phyloP scores from a whole-genome alignment of 2,797 vertebrate species.

The Platalea minor region DNA sequence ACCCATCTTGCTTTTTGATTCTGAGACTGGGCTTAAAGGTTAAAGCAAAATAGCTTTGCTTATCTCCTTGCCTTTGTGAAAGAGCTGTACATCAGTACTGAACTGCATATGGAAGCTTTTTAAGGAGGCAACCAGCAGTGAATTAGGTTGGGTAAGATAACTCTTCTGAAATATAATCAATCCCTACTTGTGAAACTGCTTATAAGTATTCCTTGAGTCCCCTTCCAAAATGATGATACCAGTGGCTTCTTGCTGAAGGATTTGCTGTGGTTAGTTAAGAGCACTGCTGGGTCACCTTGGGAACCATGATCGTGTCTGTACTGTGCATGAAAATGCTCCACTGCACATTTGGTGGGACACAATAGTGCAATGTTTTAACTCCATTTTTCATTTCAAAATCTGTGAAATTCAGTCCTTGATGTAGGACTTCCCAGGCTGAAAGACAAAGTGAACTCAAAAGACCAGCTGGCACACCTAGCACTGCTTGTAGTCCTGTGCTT shows the following conservation, averaged over 20 bases:
- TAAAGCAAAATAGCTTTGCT: background rate
- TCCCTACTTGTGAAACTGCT: background rate
- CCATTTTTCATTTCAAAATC: background rate
- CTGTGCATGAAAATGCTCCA: background rate
- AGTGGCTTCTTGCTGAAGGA: background rate
- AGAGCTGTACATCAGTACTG: background rate
- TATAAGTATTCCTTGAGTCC: background rate
- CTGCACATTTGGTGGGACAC: background rate
- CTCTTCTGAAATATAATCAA: background rate
- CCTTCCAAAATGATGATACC: background rate
- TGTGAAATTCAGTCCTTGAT: background rate
- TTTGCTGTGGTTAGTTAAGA: background rate
- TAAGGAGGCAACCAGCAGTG: background rate
- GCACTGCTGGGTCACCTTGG: background rate
- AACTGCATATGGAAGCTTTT: background rate
- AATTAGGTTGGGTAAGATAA: background rate
- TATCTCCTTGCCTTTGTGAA: background rate
- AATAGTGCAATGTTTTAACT: background rate
- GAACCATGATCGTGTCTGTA: background rate
- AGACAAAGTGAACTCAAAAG: background rate
- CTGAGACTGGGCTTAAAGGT: background rate
- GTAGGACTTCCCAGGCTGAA: background rate
- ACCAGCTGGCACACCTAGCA: background rate
- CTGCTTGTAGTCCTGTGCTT: fast-evolving
- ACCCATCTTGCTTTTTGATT: background rate